phyloP scores from a whole-genome alignment of 2,888 invertebrate genomes.

The Creontiades dilutus region DNA sequence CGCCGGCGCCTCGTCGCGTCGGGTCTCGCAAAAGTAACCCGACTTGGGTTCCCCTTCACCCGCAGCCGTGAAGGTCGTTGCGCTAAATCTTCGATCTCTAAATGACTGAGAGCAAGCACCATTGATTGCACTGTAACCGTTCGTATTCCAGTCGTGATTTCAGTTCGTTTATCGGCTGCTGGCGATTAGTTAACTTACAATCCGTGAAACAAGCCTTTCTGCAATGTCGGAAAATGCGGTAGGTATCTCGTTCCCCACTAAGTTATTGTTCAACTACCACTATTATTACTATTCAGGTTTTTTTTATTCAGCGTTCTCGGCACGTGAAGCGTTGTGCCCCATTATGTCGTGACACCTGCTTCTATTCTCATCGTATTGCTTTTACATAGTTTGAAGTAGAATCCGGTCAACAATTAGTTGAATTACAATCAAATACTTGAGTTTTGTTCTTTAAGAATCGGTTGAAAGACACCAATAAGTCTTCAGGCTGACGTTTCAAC shows the following conservation, averaged over 20 bases:
- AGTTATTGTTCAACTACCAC: too few relatives aligned
- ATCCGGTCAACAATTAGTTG: too few relatives aligned
- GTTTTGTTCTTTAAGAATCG: too few relatives aligned
- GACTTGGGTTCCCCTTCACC: neutral
- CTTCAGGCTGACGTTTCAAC: too few relatives aligned
- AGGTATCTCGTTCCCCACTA: neutral
- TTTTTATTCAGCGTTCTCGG: too few relatives aligned
- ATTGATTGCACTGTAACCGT: neutral
- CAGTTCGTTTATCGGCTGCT: constrained; percentile 1
- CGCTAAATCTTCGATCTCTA: constrained; percentile 22
- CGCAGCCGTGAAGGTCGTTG: neutral
- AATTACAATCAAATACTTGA: too few relatives aligned
- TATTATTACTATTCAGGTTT: too few relatives aligned
- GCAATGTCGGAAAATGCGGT: neutral
- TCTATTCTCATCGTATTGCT: too few relatives aligned
- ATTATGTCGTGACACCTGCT: too few relatives aligned
- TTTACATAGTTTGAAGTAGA: too few relatives aligned
- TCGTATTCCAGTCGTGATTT: neutral
- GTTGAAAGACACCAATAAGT: too few relatives aligned
- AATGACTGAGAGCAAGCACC: neutral
- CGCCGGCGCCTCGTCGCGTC: constrained; percentile 11
- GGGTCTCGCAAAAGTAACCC: neutral
- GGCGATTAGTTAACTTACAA: neutral
- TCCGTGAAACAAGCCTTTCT: neutral
- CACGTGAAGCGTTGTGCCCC: too few relatives aligned